Base-by-base conservation (phyloP, 2,888 invertebrate species). In the Tenthredo mesomela region DNA sequence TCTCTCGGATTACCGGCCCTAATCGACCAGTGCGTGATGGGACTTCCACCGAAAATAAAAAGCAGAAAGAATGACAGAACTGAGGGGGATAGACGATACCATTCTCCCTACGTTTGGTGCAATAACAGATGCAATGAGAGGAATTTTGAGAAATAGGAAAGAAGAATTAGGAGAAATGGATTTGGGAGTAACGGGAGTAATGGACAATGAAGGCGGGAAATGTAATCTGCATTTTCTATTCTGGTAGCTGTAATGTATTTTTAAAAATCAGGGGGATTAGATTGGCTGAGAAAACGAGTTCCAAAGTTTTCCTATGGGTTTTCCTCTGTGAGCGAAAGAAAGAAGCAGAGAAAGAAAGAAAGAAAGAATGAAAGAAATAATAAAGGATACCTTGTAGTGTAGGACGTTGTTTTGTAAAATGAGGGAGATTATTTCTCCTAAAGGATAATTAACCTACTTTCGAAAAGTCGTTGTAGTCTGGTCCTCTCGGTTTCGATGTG, bases 221-320 rank as follows among this genome's bases (percentile, higher is more conserved):
- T 77, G 29, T 50, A 54, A 54, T 73, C 21, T 73, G 40, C 71
- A 73, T 73, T 40, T 40, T 73, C 71, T 43, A 25, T 43, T 9
- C 43, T 21, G 43, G 80, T 80, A 61, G 33, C 15, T n/a, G 37
- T 21, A 61, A 80, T 40, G 61, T 37, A 78, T 54, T 58, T 29
- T 58, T 9, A 78, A 61, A 25, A 80, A 61, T n/a, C 33, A 58
- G 58, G 21, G 21, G 80, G 58, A 61, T 61, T 61, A 61, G 61
- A 80, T 80, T 80, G 61, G 58, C 80, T 40, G 15, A 25, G 80
- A 80, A 80, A 80, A 80, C 80, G 80, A 80, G 80, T 80, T 80
- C 21, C 12, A 80, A 80, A 80, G 37, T 80, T 80, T 80, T 21
- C 50, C 33, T 25, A 18, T 18, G 50, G n/a, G 50, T 29, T 73